phyloP scores from a whole-genome alignment of 2,113 vertebrate genomes.

The Lasiurus cinereus region DNA sequence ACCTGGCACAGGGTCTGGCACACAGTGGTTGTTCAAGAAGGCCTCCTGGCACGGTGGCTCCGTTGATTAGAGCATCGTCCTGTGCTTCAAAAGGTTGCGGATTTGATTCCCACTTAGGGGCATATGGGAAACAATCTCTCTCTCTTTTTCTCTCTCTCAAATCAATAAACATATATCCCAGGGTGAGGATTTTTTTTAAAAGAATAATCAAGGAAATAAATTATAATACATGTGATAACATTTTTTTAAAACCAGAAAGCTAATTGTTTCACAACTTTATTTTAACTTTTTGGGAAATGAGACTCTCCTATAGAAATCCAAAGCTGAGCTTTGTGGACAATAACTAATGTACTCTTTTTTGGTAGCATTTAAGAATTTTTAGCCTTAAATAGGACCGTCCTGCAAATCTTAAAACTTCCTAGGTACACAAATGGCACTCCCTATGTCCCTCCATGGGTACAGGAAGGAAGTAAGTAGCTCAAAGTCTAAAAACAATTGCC shows the following conservation, averaged over 20 bases:
- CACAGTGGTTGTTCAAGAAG: neutral
- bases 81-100: neutral
- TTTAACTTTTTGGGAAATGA: neutral
- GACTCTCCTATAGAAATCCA: neutral
- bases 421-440: constrained; percentile 66
- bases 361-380: constrained; percentile 28
- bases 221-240: neutral
- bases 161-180: neutral
- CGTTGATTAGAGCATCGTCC: neutral
- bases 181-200: neutral
- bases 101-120: neutral
- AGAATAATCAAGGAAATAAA: neutral
- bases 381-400: constrained; percentile 44
- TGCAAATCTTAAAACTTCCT: constrained; percentile 65
- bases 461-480: constrained; percentile 82
- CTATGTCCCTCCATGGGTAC: constrained; percentile 62
- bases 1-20: neutral
- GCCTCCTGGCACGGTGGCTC: neutral
- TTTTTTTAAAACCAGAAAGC: neutral
- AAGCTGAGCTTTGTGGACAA: neutral
- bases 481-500: constrained; percentile 82
- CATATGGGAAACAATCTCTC: neutral
- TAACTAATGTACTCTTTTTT: neutral
- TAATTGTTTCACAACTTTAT: constrained; percentile 14
- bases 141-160: neutral